Evolutionary conservation across 2,113 vertebrate species (phyloP).

Genomic region (Aramus guarauna): DNA sequence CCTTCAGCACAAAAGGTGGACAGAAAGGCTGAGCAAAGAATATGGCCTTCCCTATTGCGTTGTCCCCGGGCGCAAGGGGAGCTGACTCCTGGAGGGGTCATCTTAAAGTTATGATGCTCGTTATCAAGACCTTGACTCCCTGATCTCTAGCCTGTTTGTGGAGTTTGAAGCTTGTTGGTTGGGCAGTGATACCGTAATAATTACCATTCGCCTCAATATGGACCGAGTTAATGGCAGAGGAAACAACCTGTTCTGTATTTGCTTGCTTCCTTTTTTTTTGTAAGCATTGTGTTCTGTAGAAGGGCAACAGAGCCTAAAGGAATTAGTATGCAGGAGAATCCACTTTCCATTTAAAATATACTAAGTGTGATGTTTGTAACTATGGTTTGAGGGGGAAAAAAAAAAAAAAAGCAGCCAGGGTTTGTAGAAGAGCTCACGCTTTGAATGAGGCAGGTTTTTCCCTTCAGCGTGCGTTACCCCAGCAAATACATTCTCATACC

Average conservation of each 20-base stretch:
- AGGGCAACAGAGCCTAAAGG: background rate
- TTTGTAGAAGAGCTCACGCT: conserved; percentile 11
- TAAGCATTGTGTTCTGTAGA: background rate
- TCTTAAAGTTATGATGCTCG: background rate
- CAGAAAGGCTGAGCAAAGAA: background rate
- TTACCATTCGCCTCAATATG: background rate
- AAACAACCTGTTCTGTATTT: background rate
- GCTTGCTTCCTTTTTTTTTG: background rate
- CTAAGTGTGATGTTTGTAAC: conserved; percentile 25
- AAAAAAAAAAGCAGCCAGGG: background rate
- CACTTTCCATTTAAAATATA: conserved; percentile 12
- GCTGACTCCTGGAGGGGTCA: background rate
- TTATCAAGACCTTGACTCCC: background rate
- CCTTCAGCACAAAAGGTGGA: background rate
- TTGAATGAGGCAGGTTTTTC: conserved; percentile 26
- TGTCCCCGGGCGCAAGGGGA: background rate
- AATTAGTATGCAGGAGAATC: conserved; percentile 32
- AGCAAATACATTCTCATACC: background rate
- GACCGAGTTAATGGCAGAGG: background rate
- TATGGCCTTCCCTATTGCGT: background rate
- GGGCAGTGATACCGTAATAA: background rate
- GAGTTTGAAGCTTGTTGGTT: background rate
- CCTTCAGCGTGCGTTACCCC: background rate
- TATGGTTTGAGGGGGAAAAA: background rate
- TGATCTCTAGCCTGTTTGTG: background rate